Evolutionary conservation across 2,888 invertebrate species (phyloP), one percentile per base, ranked within the genome.

Genomic region (Sphaerophoria rueppellii): DNA sequence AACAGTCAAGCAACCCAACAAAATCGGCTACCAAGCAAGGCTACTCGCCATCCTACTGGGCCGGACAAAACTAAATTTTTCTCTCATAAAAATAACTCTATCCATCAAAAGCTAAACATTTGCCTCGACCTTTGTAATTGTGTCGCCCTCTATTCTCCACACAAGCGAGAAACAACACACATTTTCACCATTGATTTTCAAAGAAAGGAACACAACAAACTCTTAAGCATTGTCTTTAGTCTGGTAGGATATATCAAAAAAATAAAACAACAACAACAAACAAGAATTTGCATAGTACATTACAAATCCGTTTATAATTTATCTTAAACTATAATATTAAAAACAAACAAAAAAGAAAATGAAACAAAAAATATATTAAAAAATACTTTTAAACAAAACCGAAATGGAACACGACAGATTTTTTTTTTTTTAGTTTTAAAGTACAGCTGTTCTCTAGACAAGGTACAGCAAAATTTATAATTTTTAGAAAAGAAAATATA

Each of bases 21-120:
- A 92, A 92, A 88, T 90, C 92, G 80, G 91, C 90, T 70, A 89
- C 91, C 80, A 92, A 92, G 87, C 92, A 91, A 87, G 91, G 91
- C 43, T 92, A 92, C 83, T 91, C 92, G 54, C 91, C 92, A 83
- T 92, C 92, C 57, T 92, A 92, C 87, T 92, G 92, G 92, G 89
- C 92, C 87, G 91, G 91, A 87, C 92, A 91, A 88, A 92, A 92
- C 89, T 92, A 91, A 90, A 7, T 9, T 50, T 65, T 24, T 24
- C 24, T 24, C 24, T 24, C 24, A 24, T 24, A 24, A 24, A 24
- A 24, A 24, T 24, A 24, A 24, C 24, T 24, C 63, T 24, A 50
- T 65, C 54, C 72, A 82, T 79, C 57, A 46, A 46, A 24, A 85
- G 73, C 48, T 54, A 58, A 61, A 58, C 37, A 46, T 60, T 70